Base-by-base conservation (phyloP, 92 coral and sea anemone genomes). In the Paramuricea clavata region DNA sequence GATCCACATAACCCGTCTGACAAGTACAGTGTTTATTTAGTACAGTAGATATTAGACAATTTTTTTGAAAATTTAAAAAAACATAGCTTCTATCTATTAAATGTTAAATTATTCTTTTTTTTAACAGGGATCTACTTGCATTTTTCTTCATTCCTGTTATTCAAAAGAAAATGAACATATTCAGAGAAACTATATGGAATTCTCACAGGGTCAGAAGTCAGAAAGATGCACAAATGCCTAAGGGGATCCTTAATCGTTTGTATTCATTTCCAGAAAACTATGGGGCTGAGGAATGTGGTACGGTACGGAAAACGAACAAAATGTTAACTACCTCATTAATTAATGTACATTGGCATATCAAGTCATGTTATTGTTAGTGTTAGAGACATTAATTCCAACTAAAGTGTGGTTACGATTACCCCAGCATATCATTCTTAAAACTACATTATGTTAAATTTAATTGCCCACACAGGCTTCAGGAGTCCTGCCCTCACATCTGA, bases 1-100 rank as follows among this genome's bases (percentile, higher is more conserved):
- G 81, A 75, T 75, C 81, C 81, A 36, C 39, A 74, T 34, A 74
- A 74, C 28, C 56, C 39, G 33, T 12, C 52, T 74, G 80, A 74
- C 32, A 74, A 59, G 80, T 74, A 74, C 49, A 11, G 49, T 19
- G 47, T 72, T 10, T 49, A 21, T 28, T 22, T 13, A 28, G 5
- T 65, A 28, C 73, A 65, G 8, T n/a, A n/a, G n/a, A n/a, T n/a
- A n/a, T n/a, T 39, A 6, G 26, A 68, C 41, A 19, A 28, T 68
- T 68, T 23, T 5, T 13, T 28, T 25, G 25, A 13, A 22, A 36
- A 28, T 65, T 68, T 43, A 6, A 21, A 13, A 13, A 13, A 52
- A 52, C 3, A 52, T 52, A 10, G 10, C 4, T 39, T 39, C 44
- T 39, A 39, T 17, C 3, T 52, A 13, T n/a, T n/a, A n/a, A n/a